Evolutionary conservation across 2,797 vertebrate genomes (phyloP).

Genomic region (Nothura maculosa): DNA sequence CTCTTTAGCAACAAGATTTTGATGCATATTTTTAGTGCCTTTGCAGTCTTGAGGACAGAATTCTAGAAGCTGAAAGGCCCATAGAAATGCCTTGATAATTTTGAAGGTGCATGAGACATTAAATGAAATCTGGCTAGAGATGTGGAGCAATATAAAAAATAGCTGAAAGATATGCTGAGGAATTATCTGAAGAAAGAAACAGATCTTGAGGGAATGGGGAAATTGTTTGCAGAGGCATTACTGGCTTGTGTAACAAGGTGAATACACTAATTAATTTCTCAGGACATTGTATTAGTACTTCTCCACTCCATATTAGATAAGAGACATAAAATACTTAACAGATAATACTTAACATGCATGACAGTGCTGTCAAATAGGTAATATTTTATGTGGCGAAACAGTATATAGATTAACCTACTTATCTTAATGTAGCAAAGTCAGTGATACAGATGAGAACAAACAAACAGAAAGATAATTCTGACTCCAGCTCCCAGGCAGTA

Average conservation of each 20-base stretch:
- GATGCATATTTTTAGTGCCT: background rate
- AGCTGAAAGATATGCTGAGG: background rate
- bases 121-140: background rate
- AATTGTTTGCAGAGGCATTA: background rate
- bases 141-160: background rate
- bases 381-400: constrained; percentile 2
- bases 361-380: background rate
- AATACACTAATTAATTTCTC: constrained; percentile 14
- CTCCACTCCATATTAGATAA: background rate
- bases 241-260: background rate
- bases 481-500: background rate
- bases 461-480: constrained; percentile 17
- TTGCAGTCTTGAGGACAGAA: background rate
- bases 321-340: background rate
- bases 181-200: background rate
- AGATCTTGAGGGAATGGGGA: background rate
- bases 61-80: background rate
- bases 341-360: background rate
- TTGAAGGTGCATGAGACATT: background rate
- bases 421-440: constrained; percentile 20
- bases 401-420: constrained; percentile 33
- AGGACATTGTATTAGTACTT: background rate
- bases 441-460: constrained; percentile 6
- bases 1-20: background rate
- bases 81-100: background rate